Evolutionary conservation across 2,113 vertebrate species (phyloP).

Genomic region (Romanogobio albipinnatus): DNA sequence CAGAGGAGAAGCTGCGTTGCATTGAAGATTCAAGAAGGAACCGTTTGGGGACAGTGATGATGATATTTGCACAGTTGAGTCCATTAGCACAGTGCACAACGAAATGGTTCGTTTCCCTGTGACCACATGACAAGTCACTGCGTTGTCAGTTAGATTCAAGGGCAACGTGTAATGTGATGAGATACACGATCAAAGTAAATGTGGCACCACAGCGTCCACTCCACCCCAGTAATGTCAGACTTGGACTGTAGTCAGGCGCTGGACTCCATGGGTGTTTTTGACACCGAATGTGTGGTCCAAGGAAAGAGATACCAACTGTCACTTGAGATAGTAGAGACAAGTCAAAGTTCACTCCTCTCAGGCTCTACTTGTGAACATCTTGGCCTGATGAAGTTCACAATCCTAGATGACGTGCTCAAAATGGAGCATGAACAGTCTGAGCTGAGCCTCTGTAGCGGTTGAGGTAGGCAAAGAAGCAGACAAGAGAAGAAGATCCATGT

Average conservation of each 20-base stretch:
- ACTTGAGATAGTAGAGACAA: slow-evolving; percentile 45
- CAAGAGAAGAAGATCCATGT: no score
- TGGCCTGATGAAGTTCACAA: slow-evolving; percentile 1
- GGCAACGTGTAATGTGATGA: slow-evolving; percentile 48
- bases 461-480: no score
- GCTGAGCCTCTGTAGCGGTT: background rate
- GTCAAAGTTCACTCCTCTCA: slow-evolving; percentile 43
- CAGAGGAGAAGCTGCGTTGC: no score
- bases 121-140: background rate
- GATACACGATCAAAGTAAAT: slow-evolving; percentile 31
- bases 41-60: background rate
- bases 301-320: background rate
- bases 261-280: slow-evolving; percentile 42
- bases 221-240: slow-evolving; percentile 11
- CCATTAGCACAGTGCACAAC: background rate
- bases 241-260: slow-evolving; percentile 5
- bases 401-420: background rate
- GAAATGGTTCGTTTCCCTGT: background rate
- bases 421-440: background rate
- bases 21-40: no score
- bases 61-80: background rate
- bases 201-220: slow-evolving; percentile 8
- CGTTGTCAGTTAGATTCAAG: slow-evolving; percentile 46
- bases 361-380: slow-evolving; percentile 41
- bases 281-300: slow-evolving; percentile 8